These are phyloP conservation scores for Lampropteryx suffumata DNA, from an alignment of 2,888 invertebrate species.

Conservation along the genomic window DNA sequence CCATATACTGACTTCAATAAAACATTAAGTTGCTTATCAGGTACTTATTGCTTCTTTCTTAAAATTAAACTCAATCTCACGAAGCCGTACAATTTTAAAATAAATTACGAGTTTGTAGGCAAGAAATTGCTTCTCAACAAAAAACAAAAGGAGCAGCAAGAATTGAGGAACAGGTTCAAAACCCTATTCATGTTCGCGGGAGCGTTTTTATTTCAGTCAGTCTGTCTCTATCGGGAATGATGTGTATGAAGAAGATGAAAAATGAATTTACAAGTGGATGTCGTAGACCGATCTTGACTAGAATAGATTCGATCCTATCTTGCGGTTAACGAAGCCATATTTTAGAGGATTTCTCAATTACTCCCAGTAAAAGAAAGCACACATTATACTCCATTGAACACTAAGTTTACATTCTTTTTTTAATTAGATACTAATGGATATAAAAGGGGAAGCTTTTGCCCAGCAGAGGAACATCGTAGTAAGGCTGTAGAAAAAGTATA, in stretches of 20 bases:
- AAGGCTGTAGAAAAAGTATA: no score
- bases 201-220: slow-evolving; percentile 39
- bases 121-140: slow-evolving; percentile 44
- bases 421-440: no score
- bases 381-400: no score
- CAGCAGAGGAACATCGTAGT: no score
- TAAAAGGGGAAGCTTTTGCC: no score
- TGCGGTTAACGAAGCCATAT: slow-evolving; percentile 71
- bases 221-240: slow-evolving; percentile 36
- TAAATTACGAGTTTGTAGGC: slow-evolving; percentile 31
- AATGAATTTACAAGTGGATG: slow-evolving; percentile 23
- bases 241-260: slow-evolving; percentile 39
- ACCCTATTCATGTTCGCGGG: slow-evolving; percentile 42
- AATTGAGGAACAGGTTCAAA: slow-evolving; percentile 58
- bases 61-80: slow-evolving; percentile 16
- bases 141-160: slow-evolving; percentile 50
- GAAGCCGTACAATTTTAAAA: slow-evolving; percentile 34
- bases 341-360: slow-evolving; percentile 2
- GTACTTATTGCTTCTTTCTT: not conserved
- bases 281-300: slow-evolving; percentile 32
- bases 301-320: slow-evolving; percentile 34
- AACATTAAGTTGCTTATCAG: no score
- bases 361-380: not conserved
- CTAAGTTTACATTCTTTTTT: not conserved
- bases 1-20: no score